Evolutionary conservation across 2,797 vertebrate genomes (phyloP), one percentile per base, ranked within the genome.

Genomic region (Lophius americanus): DNA sequence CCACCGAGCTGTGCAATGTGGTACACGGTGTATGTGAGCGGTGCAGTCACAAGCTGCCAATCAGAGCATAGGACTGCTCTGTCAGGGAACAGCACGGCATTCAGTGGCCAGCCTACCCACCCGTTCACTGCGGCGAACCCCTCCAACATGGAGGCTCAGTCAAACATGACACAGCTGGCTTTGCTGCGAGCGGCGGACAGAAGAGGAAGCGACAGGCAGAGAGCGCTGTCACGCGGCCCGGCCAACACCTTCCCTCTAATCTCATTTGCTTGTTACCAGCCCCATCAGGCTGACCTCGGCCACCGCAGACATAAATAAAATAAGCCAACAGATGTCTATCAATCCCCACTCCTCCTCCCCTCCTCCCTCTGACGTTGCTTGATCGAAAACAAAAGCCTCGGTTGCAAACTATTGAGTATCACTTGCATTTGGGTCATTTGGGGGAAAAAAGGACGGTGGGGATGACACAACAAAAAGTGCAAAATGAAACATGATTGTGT

Each of bases 41-140:
- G 64, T 75, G 81, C 70, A 89, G 92, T 92, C 92, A 93, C 91
- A 91, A 85, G 91, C 90, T 91, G 89, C 89, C 92, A 93, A 90
- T 92, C 88, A 92, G 87, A 84, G 81, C 75, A 92, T 76, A 92
- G 89, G 87, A 76, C 75, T 1, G 85, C 84, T 85, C 89, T 92
- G 90, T 93, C 73, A 85, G 83, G 74, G 86, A 91, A 93, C 93
- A 92, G 89, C 83, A 37, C 60, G 77, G 83, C 76, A 89, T 93
- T 92, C 88, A 91, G 78, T 58, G 56, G 70, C 64, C 73, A 7
- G 56, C 51, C 74, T 72, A 66, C 73, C 66, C 76, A 68, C 73
- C 76, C 71, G 33, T 51, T 43, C 70, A 72, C 66, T n/a, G 59
- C 82, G 58, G 65, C 69, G 33, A 58, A 68, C 60, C 54, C 70